Evolutionary conservation across 2,888 invertebrate species (phyloP).

Genomic region (Cenopis cana): DNA sequence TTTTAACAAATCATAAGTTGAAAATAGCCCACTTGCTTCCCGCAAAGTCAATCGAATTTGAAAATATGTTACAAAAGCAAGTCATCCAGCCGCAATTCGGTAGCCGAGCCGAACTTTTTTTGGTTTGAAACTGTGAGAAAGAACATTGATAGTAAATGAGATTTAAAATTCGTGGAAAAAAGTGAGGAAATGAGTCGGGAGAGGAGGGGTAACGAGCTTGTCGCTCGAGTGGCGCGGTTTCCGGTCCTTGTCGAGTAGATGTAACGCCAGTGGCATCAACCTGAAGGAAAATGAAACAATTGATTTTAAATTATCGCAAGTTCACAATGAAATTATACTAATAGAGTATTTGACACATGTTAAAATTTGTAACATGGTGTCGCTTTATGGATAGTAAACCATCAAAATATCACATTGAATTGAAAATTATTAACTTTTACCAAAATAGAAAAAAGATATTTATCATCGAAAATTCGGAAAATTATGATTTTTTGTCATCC

Average conservation of each 20-base stretch:
- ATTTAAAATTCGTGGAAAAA: slow-evolving; percentile 64
- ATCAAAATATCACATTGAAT: too few relatives aligned
- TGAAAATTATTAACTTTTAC: too few relatives aligned
- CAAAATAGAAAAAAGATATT: too few relatives aligned
- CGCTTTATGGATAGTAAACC: too few relatives aligned
- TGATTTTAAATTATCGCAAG: not conserved
- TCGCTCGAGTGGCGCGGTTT: slow-evolving; percentile 73
- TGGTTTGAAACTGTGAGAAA: slow-evolving; percentile 65
- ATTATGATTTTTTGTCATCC: too few relatives aligned
- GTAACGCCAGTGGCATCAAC: not conserved
- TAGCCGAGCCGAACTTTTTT: slow-evolving; percentile 51
- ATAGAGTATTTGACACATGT: too few relatives aligned
- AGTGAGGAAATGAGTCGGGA: slow-evolving; percentile 78
- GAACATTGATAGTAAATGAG: slow-evolving; percentile 60
- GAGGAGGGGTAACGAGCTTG: slow-evolving; percentile 67
- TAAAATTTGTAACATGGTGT: too few relatives aligned
- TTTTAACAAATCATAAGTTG: slow-evolving; percentile 1
- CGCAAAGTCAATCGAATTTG: slow-evolving; percentile 28
- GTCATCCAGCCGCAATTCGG: slow-evolving; percentile 45
- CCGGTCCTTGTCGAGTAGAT: slow-evolving; percentile 59
- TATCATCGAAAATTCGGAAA: too few relatives aligned
- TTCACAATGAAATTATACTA: not conserved
- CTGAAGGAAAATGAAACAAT: not conserved
- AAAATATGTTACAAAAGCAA: slow-evolving; percentile 40
- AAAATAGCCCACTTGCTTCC: slow-evolving; percentile 25